A percentile compares a stretch with the other conserved stretches of the same genome.
phyloP scores from a whole-genome alignment of 2,888 invertebrate genomes.

The Smittia aterrima region DNA sequence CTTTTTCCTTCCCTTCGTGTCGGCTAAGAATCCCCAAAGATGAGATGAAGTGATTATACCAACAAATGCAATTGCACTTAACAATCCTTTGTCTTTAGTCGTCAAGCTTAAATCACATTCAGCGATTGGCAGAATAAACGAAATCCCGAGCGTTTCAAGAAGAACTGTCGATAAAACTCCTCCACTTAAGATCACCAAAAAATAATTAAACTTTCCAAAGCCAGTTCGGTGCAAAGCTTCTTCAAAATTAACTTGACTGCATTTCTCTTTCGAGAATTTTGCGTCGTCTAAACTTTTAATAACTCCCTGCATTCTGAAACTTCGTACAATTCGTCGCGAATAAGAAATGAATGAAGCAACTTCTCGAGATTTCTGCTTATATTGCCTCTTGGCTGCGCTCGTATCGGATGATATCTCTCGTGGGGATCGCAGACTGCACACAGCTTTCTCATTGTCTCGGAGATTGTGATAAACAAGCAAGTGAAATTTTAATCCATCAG shows the following conservation, averaged over 20 bases:
- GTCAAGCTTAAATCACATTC: conserved; percentile 53
- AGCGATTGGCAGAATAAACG: conserved; percentile 58
- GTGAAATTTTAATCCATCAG: no score
- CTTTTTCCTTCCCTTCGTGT: conserved; percentile 56
- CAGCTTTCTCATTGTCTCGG: no score
- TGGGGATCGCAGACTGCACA: no score
- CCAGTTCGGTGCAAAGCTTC: conserved; percentile 47
- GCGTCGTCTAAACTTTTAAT: not conserved
- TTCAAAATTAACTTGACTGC: conserved; percentile 14
- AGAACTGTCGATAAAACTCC: conserved; percentile 56
- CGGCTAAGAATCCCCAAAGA: conserved; percentile 60
- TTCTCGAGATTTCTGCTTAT: not conserved
- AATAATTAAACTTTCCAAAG: conserved; percentile 57
- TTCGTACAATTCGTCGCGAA: not conserved
- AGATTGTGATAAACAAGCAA: no score
- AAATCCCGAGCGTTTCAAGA: conserved; percentile 55
- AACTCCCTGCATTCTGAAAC: not conserved
- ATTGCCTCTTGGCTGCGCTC: not conserved
- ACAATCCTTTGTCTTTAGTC: conserved; percentile 51
- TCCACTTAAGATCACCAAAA: conserved; percentile 55
- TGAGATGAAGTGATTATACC: conserved; percentile 58
- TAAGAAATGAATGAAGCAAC: not conserved
- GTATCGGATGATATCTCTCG: not conserved
- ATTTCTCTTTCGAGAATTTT: not conserved
- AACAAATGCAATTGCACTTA: conserved; percentile 52